A percentile compares a stretch with the other conserved stretches of the same genome.
Conservation (phyloP, 2,113 vertebrate species). For the Nipponia nippon region DNA sequence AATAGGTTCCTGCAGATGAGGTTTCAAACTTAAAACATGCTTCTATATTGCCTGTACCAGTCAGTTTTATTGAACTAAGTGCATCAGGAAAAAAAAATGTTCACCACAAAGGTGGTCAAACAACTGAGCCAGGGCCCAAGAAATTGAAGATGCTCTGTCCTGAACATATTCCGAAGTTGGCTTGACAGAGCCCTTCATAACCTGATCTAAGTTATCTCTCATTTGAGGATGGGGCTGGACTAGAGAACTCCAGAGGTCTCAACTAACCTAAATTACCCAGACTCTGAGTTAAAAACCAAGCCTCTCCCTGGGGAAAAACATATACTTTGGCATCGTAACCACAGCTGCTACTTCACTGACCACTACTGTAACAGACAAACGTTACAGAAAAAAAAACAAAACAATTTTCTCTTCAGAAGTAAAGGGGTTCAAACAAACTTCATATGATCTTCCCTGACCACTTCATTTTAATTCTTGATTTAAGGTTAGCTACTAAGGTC, state of each 20-base stretch:
- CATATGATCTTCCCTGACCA: background rate
- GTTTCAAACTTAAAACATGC: background rate
- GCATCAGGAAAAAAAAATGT: background rate
- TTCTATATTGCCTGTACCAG: background rate
- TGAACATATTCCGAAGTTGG: background rate
- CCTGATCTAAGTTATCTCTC: background rate
- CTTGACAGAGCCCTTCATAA: rapidly evolving
- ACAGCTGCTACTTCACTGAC: background rate
- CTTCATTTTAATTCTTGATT: background rate
- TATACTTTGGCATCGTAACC: background rate
- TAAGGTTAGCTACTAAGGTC: background rate
- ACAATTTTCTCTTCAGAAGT: background rate
- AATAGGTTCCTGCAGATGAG: background rate
- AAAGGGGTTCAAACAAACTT: background rate
- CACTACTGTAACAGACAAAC: background rate
- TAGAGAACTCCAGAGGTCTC: background rate
- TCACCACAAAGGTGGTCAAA: background rate
- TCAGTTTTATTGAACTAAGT: background rate
- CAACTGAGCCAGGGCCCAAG: background rate
- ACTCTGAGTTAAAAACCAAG: background rate
- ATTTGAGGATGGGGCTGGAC: background rate
- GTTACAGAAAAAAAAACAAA: background rate
- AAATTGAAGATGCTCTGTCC: background rate
- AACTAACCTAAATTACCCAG: background rate
- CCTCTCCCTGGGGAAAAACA: background rate